A percentile compares a stretch with the other conserved stretches of the same genome.
Evolutionary conservation across 2,888 invertebrate genomes (phyloP).

Genomic region (Ernsta delagoae): DNA sequence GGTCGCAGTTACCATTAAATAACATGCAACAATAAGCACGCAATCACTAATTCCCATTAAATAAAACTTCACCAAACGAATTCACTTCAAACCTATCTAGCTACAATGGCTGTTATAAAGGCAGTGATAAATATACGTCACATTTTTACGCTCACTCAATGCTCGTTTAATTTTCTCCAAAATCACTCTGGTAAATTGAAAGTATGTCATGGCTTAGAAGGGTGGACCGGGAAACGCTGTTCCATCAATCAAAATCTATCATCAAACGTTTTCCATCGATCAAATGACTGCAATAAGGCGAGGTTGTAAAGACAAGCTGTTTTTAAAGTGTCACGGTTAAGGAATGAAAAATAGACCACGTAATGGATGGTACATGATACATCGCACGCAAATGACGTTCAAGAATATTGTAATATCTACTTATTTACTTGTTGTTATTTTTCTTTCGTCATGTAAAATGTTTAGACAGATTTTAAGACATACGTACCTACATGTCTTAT

Average conservation of each 20-base stretch:
- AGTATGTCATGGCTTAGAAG: constrained; percentile 40
- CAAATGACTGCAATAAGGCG: constrained; percentile 52
- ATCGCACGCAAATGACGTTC: background rate
- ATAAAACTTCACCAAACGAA: background rate
- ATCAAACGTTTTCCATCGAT: constrained; percentile 61
- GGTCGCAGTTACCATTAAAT: too few species aligned
- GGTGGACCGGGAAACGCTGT: constrained; percentile 51
- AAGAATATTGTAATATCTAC: background rate
- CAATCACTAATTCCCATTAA: too few species aligned
- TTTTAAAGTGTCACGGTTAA: constrained; percentile 3
- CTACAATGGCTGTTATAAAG: background rate
- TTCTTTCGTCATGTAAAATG: background rate
- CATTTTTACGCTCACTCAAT: constrained; percentile 9
- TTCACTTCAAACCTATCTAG: background rate
- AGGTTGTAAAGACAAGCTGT: constrained; percentile 40
- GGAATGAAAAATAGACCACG: constrained; percentile 10
- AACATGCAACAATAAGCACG: too few species aligned
- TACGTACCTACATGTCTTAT: too few species aligned
- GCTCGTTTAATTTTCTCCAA: constrained; percentile 29
- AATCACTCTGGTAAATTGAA: constrained; percentile 42
- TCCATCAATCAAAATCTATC: constrained; percentile 66
- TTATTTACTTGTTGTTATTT: background rate
- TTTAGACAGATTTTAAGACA: too few species aligned
- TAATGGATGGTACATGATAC: constrained; percentile 1
- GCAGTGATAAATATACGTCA: constrained; percentile 20